Evolutionary conservation across 2,888 invertebrate genomes (phyloP).

Genomic region (Cenopis cana): DNA sequence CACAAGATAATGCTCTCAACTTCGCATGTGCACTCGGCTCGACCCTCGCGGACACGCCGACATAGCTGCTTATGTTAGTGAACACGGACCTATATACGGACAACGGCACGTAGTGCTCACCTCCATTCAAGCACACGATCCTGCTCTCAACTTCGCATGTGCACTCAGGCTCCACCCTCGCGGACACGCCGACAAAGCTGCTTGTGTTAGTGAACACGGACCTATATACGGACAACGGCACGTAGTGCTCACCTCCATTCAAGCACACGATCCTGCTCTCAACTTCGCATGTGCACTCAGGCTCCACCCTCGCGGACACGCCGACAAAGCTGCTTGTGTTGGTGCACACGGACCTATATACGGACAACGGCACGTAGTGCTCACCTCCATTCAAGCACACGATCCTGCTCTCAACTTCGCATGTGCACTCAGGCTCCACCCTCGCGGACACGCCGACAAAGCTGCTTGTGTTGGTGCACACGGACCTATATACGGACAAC

Average conservation of each 20-base stretch:
- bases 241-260: too few species aligned
- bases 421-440: slow-evolving; percentile 92
- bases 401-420: slow-evolving; percentile 82
- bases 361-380: slow-evolving; percentile 81
- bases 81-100: too few species aligned
- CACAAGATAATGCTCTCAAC: too few species aligned
- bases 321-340: too few species aligned
- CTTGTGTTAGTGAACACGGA: slow-evolving; percentile 97
- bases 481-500: slow-evolving; percentile 86
- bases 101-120: slow-evolving; percentile 87
- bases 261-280: too few species aligned
- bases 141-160: slow-evolving; percentile 85
- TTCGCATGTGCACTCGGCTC: too few species aligned
- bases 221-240: too few species aligned
- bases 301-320: too few species aligned
- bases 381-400: slow-evolving; percentile 92
- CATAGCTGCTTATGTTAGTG: too few species aligned
- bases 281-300: too few species aligned
- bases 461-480: slow-evolving; percentile 96
- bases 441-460: slow-evolving; percentile 96
- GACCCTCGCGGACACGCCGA: too few species aligned
- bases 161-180: slow-evolving; percentile 92
- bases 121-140: slow-evolving; percentile 91
- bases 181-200: slow-evolving; percentile 96
- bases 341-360: too few species aligned